Evolutionary conservation across 2,888 invertebrate genomes (phyloP), one percentile per base, ranked within the genome.

Genomic region (Nemoura dubitans): DNA sequence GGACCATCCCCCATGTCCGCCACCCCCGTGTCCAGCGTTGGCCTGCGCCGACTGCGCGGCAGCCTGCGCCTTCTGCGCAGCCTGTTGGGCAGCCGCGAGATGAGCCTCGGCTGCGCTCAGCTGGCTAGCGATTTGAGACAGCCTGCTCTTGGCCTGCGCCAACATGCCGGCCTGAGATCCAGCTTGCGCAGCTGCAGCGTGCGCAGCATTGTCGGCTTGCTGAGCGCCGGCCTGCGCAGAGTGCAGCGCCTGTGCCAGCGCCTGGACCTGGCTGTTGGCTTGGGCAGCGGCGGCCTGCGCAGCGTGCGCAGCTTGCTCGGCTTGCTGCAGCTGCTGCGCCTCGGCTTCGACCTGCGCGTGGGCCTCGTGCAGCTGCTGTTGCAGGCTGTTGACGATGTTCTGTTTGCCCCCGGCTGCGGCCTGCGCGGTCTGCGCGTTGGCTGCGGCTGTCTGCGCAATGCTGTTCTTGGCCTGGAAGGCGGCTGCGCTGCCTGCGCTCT

Each of bases 1-100:
- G 78, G 78, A 78, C 78, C 78, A 78, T 2, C 78, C 78, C 78
- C 78, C 78, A n/a, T 78, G 78, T 78, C 78, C 78, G n/a, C 78
- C 78, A 78, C 78, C 78, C 27, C 78, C 78, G 6, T 10, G 7
- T 27, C 78, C 28, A 26, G 78, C 78, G 10, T 78, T 28, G 28
- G 78, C 78, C 78, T 78, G 26, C 78, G 78, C 78, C 5, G 78
- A 78, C 78, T 26, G 27, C 0, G 78, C 78, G 0, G 78, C 78
- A 27, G 78, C 78, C 26, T 26, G 27, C 78, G 78, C 78, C 26
- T 78, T 78, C 26, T 78, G 78, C 21, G 78, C 78, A 78, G 78
- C 78, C 28, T 78, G 78, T 28, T 78, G 78, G 10, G 78, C 78
- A 26, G 78, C 78, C 26, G 78, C 78, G 26, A 78, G 78, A 78